Base-by-base conservation (phyloP, 2,797 vertebrate genomes). In the Sebastes itinus region DNA sequence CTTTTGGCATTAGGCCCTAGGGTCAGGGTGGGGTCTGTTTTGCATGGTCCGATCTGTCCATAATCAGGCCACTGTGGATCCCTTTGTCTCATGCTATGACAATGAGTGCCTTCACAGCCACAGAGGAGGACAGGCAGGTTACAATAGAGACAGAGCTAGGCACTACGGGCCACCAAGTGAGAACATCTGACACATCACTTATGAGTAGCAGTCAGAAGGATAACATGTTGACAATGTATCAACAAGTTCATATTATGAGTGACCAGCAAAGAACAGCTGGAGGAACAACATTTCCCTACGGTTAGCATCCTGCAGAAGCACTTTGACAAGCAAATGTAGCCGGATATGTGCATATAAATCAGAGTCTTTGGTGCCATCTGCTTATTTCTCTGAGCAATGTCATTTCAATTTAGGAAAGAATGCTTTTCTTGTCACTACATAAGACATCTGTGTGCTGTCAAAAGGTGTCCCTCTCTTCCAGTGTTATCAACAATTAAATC, bases 251-350 rank as follows among this genome's bases (percentile, higher is more conserved):
- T 79, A 73, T 61, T 66, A 46, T 8, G 22, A 77, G 58, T 66
- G 63, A 83, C 65, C 66, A 68, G 33, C 35, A 62, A 69, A 62
- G 77, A 83, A 38, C 76, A 80, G 77, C 77, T 61, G 88, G 32
- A 79, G 76, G 76, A 81, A 74, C 66, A 77, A 74, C 35, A 91
- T 91, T 93, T 90, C 69, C 91, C 67, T 91, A 62, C 72, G 85
- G 82, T 91, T 81, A 87, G 68, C 80, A 92, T 92, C 77, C 70
- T 75, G 77, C 82, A 79, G 33, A 80, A 63, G 81, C 89, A 83
- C 82, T 96, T 95, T 95, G 94, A 92, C 77, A 94, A 91, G 88
- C 94, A 96, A 95, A 95, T 94, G 71, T 67, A 84, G 87, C 69
- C 23, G 59, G 87, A 88, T 54, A 72, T 46, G 52, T 56, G 73